Conservation (phyloP, 2,797 vertebrate species). For the Ambastaia sidthimunki region DNA sequence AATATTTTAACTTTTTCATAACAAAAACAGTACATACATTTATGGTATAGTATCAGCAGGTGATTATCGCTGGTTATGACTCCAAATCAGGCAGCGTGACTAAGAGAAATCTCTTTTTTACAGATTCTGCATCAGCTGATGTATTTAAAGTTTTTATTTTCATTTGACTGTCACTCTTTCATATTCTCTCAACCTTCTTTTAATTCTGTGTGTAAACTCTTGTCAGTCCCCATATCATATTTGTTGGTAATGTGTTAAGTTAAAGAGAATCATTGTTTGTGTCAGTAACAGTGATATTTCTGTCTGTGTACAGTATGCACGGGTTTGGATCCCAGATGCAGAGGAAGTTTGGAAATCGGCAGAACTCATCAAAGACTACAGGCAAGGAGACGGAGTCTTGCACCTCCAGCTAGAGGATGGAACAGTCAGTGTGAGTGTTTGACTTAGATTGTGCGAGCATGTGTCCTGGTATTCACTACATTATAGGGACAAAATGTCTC, state of each 20-base stretch:
- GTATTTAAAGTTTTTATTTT: too few relatives aligned
- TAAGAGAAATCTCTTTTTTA: too few relatives aligned
- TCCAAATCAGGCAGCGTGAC: too few relatives aligned
- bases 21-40: too few relatives aligned
- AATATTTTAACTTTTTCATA: too few relatives aligned
- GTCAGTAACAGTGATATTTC: not conserved
- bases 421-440: constrained; percentile 83
- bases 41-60: too few relatives aligned
- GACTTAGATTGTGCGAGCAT: not conserved
- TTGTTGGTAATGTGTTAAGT: not conserved
- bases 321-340: constrained; percentile 96
- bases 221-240: not conserved
- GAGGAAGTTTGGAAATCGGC: constrained; percentile 98
- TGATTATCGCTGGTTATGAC: too few relatives aligned
- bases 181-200: not conserved
- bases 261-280: not conserved
- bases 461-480: not conserved
- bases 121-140: too few relatives aligned
- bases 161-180: not conserved
- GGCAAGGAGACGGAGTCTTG: constrained; percentile 85
- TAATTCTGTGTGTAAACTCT: not conserved
- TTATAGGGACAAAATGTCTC: too few relatives aligned
- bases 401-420: constrained; percentile 91
- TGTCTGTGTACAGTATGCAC: constrained; percentile 83
- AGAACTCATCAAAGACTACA: constrained; percentile 94